Conservation (phyloP, 2,888 invertebrate genomes). For the Anarsia innoxiella region DNA sequence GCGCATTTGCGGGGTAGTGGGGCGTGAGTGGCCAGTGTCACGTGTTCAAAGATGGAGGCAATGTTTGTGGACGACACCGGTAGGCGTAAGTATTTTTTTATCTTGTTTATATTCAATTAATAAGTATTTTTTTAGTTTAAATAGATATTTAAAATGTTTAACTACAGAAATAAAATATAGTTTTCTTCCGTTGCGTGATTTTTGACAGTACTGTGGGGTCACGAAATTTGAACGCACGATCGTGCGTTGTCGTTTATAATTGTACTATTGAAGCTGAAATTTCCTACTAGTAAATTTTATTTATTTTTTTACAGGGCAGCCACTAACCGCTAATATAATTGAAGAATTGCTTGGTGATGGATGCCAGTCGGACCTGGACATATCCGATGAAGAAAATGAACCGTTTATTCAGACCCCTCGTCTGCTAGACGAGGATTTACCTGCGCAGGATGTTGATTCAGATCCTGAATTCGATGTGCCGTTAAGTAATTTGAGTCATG, state of each 20-base stretch:
- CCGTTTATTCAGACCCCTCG: neutral
- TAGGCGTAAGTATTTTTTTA: conserved; percentile 1
- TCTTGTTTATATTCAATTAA: neutral
- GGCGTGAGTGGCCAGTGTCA: neutral
- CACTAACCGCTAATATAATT: neutral
- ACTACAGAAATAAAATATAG: neutral
- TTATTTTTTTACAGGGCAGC: conserved; percentile 1
- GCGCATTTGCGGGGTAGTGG: too few relatives aligned
- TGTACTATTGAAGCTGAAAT: neutral
- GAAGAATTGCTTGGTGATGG: neutral
- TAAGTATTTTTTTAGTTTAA: neutral
- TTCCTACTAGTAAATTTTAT: neutral
- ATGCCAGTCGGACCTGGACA: neutral
- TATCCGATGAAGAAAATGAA: neutral
- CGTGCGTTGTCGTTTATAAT: neutral
- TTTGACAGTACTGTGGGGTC: neutral
- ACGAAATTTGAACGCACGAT: conserved; percentile 2
- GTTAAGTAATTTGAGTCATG: neutral
- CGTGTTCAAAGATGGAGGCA: conserved; percentile 3
- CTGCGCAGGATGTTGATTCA: conserved; percentile 1
- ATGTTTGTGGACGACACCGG: neutral
- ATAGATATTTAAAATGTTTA: neutral
- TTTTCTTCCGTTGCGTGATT: neutral
- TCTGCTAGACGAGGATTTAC: neutral
- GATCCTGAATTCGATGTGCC: neutral